Evolutionary conservation across 1,140 invertebrate genomes (phyloP).

Genomic region (Rhyacophila brunnea): DNA sequence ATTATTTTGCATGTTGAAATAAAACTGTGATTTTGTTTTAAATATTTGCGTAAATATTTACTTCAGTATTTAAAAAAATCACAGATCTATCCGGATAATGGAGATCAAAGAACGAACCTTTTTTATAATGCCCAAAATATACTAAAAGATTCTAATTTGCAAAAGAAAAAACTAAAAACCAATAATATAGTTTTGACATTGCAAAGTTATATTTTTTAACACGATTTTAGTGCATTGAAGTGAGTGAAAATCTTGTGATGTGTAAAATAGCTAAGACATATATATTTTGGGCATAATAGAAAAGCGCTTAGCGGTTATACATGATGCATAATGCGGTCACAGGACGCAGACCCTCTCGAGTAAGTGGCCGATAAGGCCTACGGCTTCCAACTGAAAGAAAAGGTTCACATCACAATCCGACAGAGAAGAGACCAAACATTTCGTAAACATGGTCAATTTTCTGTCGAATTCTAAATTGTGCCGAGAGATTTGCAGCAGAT

Average conservation of each 20-base stretch:
- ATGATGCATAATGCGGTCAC: neutral
- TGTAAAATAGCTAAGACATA: neutral
- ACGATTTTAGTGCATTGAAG: too few species aligned
- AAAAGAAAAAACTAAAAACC: too few species aligned
- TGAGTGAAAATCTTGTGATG: neutral
- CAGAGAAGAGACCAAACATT: slow-evolving; percentile 1
- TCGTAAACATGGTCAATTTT: neutral
- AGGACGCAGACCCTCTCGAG: neutral
- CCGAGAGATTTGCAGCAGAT: too few species aligned
- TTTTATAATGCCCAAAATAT: slow-evolving; percentile 1
- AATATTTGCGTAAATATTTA: too few species aligned
- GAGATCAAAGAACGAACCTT: neutral
- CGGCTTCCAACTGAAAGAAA: neutral
- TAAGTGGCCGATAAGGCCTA: neutral
- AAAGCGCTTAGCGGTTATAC: neutral
- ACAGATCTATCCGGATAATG: too few species aligned
- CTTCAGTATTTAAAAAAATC: too few species aligned
- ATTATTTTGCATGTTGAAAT: too few species aligned
- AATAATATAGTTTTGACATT: too few species aligned
- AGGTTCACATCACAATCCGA: slow-evolving; percentile 3
- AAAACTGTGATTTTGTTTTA: too few species aligned
- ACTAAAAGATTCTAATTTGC: too few species aligned
- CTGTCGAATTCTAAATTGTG: neutral
- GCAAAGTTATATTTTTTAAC: too few species aligned
- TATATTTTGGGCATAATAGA: neutral